Percentiles rank a stretch among this genome's conserved stretches.
Conservation (phyloP, 2,113 vertebrate species). For the Pholis gunnellus region DNA sequence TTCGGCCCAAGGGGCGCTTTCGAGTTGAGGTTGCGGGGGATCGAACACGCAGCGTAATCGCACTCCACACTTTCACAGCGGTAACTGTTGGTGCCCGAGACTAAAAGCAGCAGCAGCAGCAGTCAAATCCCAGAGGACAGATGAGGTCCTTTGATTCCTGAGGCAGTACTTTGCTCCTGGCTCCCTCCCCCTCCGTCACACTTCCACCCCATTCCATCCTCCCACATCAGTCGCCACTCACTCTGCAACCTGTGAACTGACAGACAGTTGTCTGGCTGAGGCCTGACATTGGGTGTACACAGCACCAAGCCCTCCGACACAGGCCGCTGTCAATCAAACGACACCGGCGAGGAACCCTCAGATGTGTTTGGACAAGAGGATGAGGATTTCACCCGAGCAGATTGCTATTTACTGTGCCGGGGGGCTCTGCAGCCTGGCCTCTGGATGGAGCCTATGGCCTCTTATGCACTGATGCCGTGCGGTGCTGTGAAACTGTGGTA, state of each 20-base stretch:
- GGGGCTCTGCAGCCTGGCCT: conserved; percentile 46
- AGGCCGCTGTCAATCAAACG: conserved; percentile 76
- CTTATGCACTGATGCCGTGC: conserved; percentile 7
- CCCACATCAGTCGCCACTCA: conserved; percentile 61
- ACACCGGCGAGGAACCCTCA: conserved; percentile 59
- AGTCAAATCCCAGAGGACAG: conserved; percentile 54
- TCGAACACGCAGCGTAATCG: conserved; percentile 48
- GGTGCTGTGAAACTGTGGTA: conserved; percentile 9
- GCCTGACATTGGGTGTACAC: conserved; percentile 78
- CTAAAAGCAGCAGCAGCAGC: conserved; percentile 41
- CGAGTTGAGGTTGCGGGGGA: conserved; percentile 36
- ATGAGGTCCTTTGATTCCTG: conserved; percentile 64
- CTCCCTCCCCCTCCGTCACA: conserved; percentile 11
- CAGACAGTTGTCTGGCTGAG: conserved; percentile 75
- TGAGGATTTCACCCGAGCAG: conserved; percentile 60
- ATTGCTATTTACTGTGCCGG: conserved; percentile 69
- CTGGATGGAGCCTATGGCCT: conserved; percentile 61
- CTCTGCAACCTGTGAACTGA: conserved; percentile 69
- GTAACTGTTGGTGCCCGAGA: conserved; percentile 34
- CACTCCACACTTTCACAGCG: conserved; percentile 28
- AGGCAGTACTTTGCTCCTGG: conserved; percentile 57
- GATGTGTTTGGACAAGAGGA: conserved; percentile 75
- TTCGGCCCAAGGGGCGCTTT: conserved; percentile 47
- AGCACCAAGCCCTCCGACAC: conserved; percentile 61
- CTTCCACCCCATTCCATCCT: conserved; percentile 37